Evolutionary conservation across 2,888 invertebrate species (phyloP).

Genomic region (Papilio gigon): DNA sequence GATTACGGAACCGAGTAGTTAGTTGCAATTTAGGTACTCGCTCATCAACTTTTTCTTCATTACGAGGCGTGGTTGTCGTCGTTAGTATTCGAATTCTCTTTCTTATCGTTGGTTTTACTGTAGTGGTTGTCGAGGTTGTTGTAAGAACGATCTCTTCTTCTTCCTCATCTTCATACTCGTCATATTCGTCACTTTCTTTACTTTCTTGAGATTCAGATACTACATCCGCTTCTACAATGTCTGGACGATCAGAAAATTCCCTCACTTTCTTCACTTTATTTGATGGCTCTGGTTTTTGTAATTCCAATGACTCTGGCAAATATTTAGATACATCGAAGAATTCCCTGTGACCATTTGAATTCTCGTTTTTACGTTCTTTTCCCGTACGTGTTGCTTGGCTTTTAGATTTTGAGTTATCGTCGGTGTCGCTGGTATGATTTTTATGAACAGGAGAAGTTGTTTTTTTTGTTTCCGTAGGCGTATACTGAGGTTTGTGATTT

Average conservation of each 20-base stretch:
- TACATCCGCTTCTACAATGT: slow-evolving; percentile 28
- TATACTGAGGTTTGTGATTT: slow-evolving; percentile 68
- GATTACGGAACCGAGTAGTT: slow-evolving; percentile 64
- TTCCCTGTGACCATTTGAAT: slow-evolving; percentile 41
- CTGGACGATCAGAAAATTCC: slow-evolving; percentile 47
- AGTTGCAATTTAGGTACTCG: slow-evolving; percentile 59
- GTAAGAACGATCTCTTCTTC: slow-evolving; percentile 48
- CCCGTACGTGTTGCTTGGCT: slow-evolving; percentile 38
- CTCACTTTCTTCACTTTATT: slow-evolving; percentile 56
- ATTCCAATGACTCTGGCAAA: slow-evolving; percentile 51
- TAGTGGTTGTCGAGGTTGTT: slow-evolving; percentile 58
- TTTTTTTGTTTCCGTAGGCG: slow-evolving; percentile 65
- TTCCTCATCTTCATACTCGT: slow-evolving; percentile 57
- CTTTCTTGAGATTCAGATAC: slow-evolving; percentile 44
- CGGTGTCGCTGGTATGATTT: slow-evolving; percentile 45
- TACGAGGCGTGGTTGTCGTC: slow-evolving; percentile 52
- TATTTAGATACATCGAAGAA: slow-evolving; percentile 57
- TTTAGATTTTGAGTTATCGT: slow-evolving; percentile 43
- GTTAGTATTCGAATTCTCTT: slow-evolving; percentile 52
- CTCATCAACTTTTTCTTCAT: slow-evolving; percentile 47
- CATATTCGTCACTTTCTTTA: slow-evolving; percentile 50
- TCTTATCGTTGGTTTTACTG: slow-evolving; percentile 56
- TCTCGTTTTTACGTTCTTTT: slow-evolving; percentile 40
- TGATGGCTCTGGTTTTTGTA: slow-evolving; percentile 59
- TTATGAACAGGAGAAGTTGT: slow-evolving; percentile 64